Evolutionary conservation across 1,140 invertebrate genomes (phyloP).

Genomic region (Leptinotarsa defecta): DNA sequence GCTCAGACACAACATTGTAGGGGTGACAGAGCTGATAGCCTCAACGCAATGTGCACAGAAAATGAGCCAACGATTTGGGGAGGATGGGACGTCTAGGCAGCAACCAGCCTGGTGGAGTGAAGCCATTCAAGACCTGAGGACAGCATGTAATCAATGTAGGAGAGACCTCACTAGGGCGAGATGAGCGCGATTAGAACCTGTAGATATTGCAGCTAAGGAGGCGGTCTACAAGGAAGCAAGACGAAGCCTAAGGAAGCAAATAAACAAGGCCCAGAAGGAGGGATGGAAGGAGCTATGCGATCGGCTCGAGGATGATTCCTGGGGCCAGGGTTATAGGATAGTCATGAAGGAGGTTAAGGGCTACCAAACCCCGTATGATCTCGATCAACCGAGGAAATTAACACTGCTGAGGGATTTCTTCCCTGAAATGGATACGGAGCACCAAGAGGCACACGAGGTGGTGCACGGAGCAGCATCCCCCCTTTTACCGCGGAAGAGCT

Average conservation of each 20-base stretch:
- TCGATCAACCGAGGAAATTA: neutral
- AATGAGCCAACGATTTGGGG: neutral
- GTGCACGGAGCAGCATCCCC: neutral
- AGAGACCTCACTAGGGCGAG: neutral
- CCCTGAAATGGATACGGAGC: neutral
- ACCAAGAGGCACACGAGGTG: neutral
- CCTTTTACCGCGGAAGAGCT: constrained; percentile 17
- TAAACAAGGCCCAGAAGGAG: constrained; percentile 21
- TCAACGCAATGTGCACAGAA: neutral
- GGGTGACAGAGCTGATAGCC: neutral
- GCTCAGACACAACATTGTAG: neutral
- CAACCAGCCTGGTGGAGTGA: constrained; percentile 14
- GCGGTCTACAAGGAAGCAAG: neutral
- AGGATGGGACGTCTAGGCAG: neutral
- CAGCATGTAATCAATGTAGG: neutral
- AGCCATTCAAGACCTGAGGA: constrained; percentile 20
- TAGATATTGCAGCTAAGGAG: neutral
- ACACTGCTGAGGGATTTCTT: neutral
- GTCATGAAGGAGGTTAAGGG: constrained; percentile 5
- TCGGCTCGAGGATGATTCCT: constrained; percentile 25
- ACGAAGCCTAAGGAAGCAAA: neutral
- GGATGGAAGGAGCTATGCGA: constrained; percentile 25
- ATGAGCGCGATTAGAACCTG: neutral
- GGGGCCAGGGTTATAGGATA: constrained; percentile 30
- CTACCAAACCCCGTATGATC: neutral